phyloP scores from a whole-genome alignment of 2,113 vertebrate genomes.

The Macrotus californicus region DNA sequence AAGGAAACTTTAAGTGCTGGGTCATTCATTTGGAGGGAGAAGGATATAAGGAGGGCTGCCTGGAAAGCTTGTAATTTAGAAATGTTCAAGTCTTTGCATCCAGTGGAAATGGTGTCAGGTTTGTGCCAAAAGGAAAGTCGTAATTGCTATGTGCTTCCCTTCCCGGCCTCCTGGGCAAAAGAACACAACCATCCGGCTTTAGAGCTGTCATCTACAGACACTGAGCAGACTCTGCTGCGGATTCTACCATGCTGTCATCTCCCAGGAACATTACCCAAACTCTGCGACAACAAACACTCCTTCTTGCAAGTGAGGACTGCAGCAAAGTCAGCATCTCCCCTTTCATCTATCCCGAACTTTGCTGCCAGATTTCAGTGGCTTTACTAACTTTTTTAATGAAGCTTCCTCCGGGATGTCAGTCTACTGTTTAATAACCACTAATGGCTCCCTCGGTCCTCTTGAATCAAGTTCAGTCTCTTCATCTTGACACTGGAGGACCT shows the following conservation, averaged over 20 bases:
- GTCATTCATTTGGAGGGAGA: background rate
- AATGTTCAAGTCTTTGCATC: constrained; percentile 47
- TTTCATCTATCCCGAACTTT: background rate
- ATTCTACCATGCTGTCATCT: background rate
- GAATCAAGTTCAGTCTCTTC: constrained; percentile 31
- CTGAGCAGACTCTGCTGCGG: background rate
- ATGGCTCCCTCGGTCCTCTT: background rate
- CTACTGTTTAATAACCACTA: background rate
- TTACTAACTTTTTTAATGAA: constrained; percentile 10
- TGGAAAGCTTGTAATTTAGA: constrained; percentile 54
- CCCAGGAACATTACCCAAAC: background rate
- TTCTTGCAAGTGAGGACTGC: background rate
- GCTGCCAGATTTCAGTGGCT: background rate
- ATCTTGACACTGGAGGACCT: background rate
- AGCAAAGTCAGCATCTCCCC: background rate
- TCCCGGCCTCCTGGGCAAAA: background rate
- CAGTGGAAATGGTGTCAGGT: constrained; percentile 36
- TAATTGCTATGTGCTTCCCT: background rate
- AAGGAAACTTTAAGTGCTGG: background rate
- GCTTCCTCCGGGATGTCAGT: background rate
- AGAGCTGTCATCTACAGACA: background rate
- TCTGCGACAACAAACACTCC: background rate
- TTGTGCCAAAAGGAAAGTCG: constrained; percentile 53
- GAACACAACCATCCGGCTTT: background rate
- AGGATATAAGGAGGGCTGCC: constrained; percentile 26